These are phyloP conservation scores for Phengaris alcon DNA, from an alignment of 2,888 invertebrate genomes.

Conservation along the genomic window DNA sequence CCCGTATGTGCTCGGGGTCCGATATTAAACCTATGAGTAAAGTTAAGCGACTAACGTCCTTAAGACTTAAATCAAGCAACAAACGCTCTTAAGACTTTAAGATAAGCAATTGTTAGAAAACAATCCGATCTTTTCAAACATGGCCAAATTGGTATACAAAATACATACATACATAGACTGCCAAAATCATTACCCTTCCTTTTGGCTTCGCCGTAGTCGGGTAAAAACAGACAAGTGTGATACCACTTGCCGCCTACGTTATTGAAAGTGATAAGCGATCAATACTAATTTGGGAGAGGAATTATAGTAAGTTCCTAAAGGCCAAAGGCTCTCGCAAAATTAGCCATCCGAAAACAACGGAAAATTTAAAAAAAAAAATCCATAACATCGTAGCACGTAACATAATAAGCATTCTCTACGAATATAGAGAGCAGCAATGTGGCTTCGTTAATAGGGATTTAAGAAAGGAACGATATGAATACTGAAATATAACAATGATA, in stretches of 20 bases:
- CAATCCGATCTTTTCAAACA: too few relatives aligned
- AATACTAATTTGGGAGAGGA: not conserved
- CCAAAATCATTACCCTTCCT: too few relatives aligned
- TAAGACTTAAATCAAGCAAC: too few relatives aligned
- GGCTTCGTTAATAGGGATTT: conserved; percentile 17
- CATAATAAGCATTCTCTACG: not conserved
- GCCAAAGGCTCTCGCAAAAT: not conserved
- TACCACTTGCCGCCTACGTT: not conserved
- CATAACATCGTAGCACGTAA: not conserved
- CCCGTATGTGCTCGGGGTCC: too few relatives aligned
- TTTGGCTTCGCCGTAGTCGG: too few relatives aligned
- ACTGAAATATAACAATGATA: not conserved
- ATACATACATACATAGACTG: too few relatives aligned
- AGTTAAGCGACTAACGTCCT: too few relatives aligned
- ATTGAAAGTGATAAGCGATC: not conserved
- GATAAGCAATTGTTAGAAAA: too few relatives aligned
- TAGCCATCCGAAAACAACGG: not conserved
- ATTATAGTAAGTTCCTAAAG: not conserved
- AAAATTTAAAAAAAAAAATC: not conserved
- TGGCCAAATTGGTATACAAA: not conserved
- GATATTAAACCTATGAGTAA: too few relatives aligned
- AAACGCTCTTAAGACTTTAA: too few relatives aligned
- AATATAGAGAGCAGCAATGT: not conserved
- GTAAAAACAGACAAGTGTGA: not conserved
- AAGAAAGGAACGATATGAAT: not conserved